phyloP scores from a whole-genome alignment of 2,113 vertebrate genomes.

The Tursiops truncatus region DNA sequence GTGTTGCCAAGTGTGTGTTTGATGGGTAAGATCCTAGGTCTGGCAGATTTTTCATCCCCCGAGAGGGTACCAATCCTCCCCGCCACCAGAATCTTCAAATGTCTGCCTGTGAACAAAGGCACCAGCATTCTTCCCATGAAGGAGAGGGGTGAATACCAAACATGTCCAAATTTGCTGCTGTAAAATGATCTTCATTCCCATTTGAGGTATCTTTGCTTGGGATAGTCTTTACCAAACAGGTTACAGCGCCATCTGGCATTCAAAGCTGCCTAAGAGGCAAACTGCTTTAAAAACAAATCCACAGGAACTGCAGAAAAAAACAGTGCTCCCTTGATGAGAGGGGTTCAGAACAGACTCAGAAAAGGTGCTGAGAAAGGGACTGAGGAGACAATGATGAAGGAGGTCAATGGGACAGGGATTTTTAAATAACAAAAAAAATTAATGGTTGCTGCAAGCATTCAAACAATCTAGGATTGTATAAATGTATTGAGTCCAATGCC shows the following conservation, averaged over 20 bases:
- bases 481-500: too few relatives aligned
- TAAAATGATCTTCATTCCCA: neutral
- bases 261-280: neutral
- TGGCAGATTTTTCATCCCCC: neutral
- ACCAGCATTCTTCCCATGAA: neutral
- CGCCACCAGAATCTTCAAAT: neutral
- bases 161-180: neutral
- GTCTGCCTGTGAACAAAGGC: neutral
- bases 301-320: neutral
- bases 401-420: neutral
- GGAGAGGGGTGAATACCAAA: neutral
- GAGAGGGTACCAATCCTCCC: too few relatives aligned
- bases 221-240: neutral
- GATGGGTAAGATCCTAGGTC: neutral
- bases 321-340: neutral
- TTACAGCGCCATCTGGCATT: conserved; percentile 69
- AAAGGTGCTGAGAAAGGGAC: neutral
- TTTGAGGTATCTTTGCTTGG: neutral
- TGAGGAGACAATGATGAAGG: too few relatives aligned
- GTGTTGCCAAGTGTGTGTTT: neutral
- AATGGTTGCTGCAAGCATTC: neutral
- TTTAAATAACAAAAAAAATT: neutral
- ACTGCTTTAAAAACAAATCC: neutral
- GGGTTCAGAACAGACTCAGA: neutral
- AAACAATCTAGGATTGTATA: neutral